These are phyloP conservation scores for Phengaris arion DNA, from an alignment of 2,888 invertebrate genomes.

Conservation along the genomic window DNA sequence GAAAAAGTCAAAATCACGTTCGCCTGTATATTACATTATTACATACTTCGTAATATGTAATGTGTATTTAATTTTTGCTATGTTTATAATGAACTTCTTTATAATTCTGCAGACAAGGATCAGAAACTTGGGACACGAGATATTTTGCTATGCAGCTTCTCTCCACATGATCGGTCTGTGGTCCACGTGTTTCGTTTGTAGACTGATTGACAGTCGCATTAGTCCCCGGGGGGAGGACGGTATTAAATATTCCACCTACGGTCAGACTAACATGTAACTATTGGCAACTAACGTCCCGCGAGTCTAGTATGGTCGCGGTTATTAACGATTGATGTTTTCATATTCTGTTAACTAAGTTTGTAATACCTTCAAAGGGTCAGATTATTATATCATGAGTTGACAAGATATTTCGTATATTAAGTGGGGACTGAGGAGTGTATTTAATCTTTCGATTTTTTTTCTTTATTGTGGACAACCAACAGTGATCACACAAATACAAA, in stretches of 20 bases:
- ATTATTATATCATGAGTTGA: too few relatives aligned
- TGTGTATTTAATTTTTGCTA: too few relatives aligned
- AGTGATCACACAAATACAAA: too few relatives aligned
- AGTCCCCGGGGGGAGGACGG: not conserved
- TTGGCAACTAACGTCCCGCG: not conserved
- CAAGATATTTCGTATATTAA: not conserved
- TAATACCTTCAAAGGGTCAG: not conserved
- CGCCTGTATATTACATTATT: too few relatives aligned
- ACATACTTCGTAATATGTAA: too few relatives aligned
- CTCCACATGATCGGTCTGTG: not conserved
- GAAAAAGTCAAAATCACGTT: too few relatives aligned
- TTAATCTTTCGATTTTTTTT: not conserved
- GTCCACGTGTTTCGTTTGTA: not conserved
- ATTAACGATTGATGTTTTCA: not conserved
- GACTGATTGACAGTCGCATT: constrained; percentile 1
- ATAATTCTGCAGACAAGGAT: too few relatives aligned
- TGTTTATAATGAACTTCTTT: too few relatives aligned
- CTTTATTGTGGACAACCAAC: too few relatives aligned
- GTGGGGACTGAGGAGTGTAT: not conserved
- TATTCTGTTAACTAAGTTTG: not conserved
- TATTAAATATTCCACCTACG: not conserved
- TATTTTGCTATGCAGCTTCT: too few relatives aligned
- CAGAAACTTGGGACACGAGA: too few relatives aligned
- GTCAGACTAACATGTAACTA: constrained; percentile 2
- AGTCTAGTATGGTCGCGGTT: not conserved